These are phyloP conservation scores for Ciconia boyciana DNA, from an alignment of 2,113 vertebrate genomes.

Conservation along the genomic window DNA sequence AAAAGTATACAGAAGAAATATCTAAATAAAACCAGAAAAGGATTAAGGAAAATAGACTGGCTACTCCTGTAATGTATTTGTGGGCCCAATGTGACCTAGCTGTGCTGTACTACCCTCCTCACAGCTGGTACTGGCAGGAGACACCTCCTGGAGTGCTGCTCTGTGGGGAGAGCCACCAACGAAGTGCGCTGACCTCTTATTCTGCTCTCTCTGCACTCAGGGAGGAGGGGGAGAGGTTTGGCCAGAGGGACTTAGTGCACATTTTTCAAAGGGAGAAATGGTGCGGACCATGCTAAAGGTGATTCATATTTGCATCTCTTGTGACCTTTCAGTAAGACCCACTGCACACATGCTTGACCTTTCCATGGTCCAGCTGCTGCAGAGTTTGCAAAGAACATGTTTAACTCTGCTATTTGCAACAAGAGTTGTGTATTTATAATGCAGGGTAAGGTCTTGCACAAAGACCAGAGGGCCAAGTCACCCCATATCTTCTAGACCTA, in stretches of 20 bases:
- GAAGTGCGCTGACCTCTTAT: background rate
- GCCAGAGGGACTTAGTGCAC: background rate
- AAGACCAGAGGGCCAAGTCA: background rate
- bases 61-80: background rate
- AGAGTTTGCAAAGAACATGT: background rate
- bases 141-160: background rate
- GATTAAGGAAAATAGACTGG: background rate
- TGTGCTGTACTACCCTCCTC: background rate
- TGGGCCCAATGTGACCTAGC: accelerated
- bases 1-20: background rate
- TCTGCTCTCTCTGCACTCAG: background rate
- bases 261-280: background rate
- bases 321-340: conserved; percentile 35
- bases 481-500: background rate
- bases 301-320: conserved; percentile 12
- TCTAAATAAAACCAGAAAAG: background rate
- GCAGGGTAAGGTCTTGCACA: background rate
- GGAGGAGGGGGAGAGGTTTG: background rate
- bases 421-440: background rate
- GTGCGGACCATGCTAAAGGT: background rate
- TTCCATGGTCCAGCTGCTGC: conserved; percentile 21
- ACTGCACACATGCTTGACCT: conserved; percentile 24
- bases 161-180: background rate
- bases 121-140: background rate
- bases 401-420: conserved; percentile 16